Base-by-base conservation (phyloP, 2,113 vertebrate genomes). In the Falco punctatus region DNA sequence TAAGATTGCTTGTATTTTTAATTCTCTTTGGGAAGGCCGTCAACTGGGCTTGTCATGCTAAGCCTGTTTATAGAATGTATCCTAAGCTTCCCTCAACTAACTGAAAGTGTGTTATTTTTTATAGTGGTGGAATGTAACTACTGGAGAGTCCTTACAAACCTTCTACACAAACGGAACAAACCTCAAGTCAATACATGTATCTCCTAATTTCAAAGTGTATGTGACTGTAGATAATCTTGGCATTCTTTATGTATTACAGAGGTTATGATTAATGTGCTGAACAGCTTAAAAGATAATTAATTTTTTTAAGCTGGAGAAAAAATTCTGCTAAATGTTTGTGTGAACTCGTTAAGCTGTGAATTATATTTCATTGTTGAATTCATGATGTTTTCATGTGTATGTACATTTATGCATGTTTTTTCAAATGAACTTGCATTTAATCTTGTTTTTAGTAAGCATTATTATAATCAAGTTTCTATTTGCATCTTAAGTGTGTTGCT, bases 221-320 rank as follows among this genome's bases (percentile, higher is more conserved):
- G 98, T 99, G 96, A 99, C 99, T 95, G 98, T 99, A 75, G 99
- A 99, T 98, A 99, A 98, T 95, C 99, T 99, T 64, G 99, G 99
- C 42, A 99, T 99, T 97, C 99, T 99, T 91, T 99, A 99, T 95
- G 92, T 99, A 86, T 98, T 99, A 79, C 98, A 97, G 97, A 98
- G 98, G 80, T 94, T 98, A 82, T 98, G 98, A 92, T 97, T 91
- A 95, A 66, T 74, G 62, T 66, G 54, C 77, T 92, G 44, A 95
- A 62, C 17, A 28, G 42, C 46, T 59, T 74, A 84, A 72, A 83
- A 93, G 46, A 71, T 70, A 72, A 84, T 10, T 70, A 1, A 14
- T n/a, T 83, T 90, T 64, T 96, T 95, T 88, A 55, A 94, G 35
- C 7, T 89, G 79, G 73, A 94, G 89, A 84, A 40, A 91, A 94